A percentile compares a stretch with the other conserved stretches of the same genome.
Conservation (phyloP, 1,140 invertebrate species). For the Neotoxoptera formosana region DNA sequence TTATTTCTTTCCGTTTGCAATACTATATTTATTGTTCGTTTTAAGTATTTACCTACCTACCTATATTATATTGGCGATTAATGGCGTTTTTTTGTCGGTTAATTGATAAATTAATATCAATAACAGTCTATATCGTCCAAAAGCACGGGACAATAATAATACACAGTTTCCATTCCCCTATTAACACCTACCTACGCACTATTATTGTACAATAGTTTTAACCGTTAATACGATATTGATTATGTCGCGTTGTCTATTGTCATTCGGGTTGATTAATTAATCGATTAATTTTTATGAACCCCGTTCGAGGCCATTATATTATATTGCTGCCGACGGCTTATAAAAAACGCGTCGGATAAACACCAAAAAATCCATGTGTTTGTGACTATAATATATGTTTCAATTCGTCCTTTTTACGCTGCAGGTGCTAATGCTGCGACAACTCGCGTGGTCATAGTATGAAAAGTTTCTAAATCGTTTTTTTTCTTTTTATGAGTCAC, state of each 20-base stretch:
- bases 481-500: too few relatives aligned
- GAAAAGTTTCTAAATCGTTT: too few relatives aligned
- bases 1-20: neutral
- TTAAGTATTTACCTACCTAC: too few relatives aligned
- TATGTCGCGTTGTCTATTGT: neutral
- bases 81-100: neutral
- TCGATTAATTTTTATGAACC: neutral
- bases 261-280: neutral
- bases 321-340: neutral
- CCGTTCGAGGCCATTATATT: neutral
- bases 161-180: neutral
- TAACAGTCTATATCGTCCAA: neutral
- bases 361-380: neutral
- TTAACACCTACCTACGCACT: neutral
- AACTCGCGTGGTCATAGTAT: too few relatives aligned
- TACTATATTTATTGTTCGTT: neutral
- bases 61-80: too few relatives aligned
- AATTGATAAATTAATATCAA: neutral
- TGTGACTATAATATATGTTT: neutral
- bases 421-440: neutral
- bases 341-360: neutral
- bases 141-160: neutral
- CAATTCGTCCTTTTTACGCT: neutral
- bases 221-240: neutral
- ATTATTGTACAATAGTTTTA: neutral